Percentiles rank a stretch among this genome's conserved stretches.
Conservation (phyloP, 2,888 invertebrate species). For the Mesoligia furuncula region DNA sequence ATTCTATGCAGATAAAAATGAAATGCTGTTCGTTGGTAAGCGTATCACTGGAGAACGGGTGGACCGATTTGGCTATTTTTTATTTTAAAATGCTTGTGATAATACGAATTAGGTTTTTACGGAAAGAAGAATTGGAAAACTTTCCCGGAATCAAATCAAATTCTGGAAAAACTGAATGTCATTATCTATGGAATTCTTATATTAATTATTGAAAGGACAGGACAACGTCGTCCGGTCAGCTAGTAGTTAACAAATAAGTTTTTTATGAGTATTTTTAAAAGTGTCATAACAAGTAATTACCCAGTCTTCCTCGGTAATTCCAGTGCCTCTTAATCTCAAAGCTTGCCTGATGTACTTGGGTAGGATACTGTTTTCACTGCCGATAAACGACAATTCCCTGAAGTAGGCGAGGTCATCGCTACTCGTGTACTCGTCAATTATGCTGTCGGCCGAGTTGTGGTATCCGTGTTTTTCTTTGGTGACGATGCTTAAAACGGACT, state of each 20-base stretch:
- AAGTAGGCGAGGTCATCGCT: slow-evolving; percentile 83
- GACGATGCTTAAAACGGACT: slow-evolving; percentile 84
- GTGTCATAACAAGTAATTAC: slow-evolving; percentile 65
- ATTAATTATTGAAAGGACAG: neutral
- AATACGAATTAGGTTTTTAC: neutral
- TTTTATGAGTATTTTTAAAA: neutral
- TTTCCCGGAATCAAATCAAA: neutral
- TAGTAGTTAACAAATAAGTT: neutral
- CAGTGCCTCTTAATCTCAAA: slow-evolving; percentile 73
- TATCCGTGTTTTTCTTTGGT: slow-evolving; percentile 84
- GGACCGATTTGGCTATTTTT: neutral
- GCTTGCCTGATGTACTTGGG: slow-evolving; percentile 84
- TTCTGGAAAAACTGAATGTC: neutral
- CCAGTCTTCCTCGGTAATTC: slow-evolving; percentile 76
- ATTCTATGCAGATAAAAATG: neutral
- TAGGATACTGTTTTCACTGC: slow-evolving; percentile 89
- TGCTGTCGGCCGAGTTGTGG: slow-evolving; percentile 86
- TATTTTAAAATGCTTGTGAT: neutral
- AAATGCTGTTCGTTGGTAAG: neutral
- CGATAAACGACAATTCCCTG: slow-evolving; percentile 83
- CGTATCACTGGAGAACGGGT: neutral
- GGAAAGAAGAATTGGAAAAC: neutral
- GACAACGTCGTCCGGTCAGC: neutral
- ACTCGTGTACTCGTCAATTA: slow-evolving; percentile 77
- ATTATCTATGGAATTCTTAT: neutral